phyloP scores from a whole-genome alignment of 1,140 invertebrate genomes.

The Temnothorax longispinosus region DNA sequence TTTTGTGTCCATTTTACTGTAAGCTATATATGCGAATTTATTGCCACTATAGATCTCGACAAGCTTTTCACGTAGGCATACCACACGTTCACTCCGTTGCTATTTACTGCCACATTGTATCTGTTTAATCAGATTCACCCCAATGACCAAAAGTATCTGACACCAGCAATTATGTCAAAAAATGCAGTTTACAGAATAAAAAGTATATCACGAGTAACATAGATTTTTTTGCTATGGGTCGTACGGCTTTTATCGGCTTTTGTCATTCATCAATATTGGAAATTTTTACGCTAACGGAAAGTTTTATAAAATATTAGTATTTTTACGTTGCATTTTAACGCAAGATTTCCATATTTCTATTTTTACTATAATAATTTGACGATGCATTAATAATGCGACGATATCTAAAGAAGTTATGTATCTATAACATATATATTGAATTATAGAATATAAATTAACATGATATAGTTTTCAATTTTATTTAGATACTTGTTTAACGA shows the following conservation, averaged over 20 bases:
- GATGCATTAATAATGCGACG: background rate
- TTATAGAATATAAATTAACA: background rate
- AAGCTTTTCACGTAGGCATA: slow-evolving; percentile 40
- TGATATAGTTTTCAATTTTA: background rate
- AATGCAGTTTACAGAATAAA: background rate
- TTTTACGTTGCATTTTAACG: slow-evolving; percentile 1
- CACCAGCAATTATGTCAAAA: background rate
- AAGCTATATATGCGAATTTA: slow-evolving; percentile 51
- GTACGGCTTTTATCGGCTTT: slow-evolving; percentile 2
- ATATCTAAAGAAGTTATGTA: background rate
- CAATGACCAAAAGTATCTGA: background rate
- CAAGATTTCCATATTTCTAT: background rate
- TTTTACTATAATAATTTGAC: background rate
- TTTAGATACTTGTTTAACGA: background rate
- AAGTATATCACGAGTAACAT: background rate
- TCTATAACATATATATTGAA: background rate
- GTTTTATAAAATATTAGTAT: slow-evolving; percentile 18
- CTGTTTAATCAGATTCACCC: slow-evolving; percentile 52
- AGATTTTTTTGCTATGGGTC: background rate
- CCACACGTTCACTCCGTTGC: background rate
- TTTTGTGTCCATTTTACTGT: slow-evolving; percentile 45
- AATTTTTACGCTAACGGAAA: background rate
- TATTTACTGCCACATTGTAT: slow-evolving; percentile 24
- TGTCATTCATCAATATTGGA: slow-evolving; percentile 25
- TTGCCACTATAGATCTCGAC: slow-evolving; percentile 44